A percentile compares a stretch with the other conserved stretches of the same genome.
These are phyloP conservation scores for Tromatobia lineatoria DNA, from an alignment of 2,888 invertebrate species.

Conservation along the genomic window DNA sequence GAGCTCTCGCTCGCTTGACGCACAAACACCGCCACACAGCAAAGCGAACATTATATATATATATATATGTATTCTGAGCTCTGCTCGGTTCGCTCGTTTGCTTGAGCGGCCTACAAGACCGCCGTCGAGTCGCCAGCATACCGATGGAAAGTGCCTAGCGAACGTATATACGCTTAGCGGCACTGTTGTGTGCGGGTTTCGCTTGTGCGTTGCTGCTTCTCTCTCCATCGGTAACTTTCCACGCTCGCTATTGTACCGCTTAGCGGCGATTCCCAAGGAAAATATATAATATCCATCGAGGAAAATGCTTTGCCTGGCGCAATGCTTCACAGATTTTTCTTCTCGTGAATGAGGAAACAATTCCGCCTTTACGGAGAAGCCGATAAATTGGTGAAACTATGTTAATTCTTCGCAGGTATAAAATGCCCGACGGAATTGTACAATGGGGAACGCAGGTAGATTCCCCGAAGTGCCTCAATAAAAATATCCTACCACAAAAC, in stretches of 20 bases:
- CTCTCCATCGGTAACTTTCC: conserved; percentile 76
- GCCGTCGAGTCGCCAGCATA: conserved; percentile 72
- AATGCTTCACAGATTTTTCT: conserved; percentile 30
- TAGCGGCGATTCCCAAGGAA: conserved; percentile 3
- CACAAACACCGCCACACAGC: conserved; percentile 30
- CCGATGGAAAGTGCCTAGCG: conserved; percentile 78
- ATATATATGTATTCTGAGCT: conserved; percentile 32
- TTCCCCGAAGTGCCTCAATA: conserved; percentile 40
- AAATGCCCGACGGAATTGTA: not conserved
- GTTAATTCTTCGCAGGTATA: conserved; percentile 26
- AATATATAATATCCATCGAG: conserved; percentile 64
- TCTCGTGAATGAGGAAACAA: conserved; percentile 5
- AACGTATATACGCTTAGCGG: conserved; percentile 52
- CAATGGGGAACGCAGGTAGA: conserved; percentile 19
- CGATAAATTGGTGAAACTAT: conserved; percentile 33
- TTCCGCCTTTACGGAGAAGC: not conserved
- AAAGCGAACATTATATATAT: not conserved
- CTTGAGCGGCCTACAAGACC: conserved; percentile 62
- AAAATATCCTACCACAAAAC: not conserved
- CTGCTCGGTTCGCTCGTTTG: conserved; percentile 63
- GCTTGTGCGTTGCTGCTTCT: conserved; percentile 3
- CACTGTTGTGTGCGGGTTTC: not conserved
- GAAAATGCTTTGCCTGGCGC: conserved; percentile 33
- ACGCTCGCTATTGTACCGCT: conserved; percentile 60
- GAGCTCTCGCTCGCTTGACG: conserved; percentile 54